Percentiles rank a stretch among this genome's conserved stretches.
Evolutionary conservation across 2,888 invertebrate species (phyloP).

Genomic region (Melanchra persicariae): DNA sequence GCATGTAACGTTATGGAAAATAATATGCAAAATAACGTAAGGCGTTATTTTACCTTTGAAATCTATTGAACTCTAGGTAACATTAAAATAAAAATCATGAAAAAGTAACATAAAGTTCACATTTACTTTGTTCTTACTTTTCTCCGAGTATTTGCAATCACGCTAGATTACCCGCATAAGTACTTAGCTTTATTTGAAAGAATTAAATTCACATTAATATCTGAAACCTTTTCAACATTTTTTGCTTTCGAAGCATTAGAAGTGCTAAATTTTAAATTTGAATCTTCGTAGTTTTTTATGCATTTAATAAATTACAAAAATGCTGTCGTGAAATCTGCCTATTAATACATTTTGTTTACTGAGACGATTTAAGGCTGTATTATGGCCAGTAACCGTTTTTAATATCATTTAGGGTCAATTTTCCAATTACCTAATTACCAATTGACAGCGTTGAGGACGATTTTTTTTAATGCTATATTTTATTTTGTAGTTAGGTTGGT

Average conservation of each 20-base stretch:
- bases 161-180: conserved; percentile 25
- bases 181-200: conserved; percentile 13
- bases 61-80: neutral
- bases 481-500: too few relatives aligned
- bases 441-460: too few relatives aligned
- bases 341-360: neutral
- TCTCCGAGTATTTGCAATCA: neutral
- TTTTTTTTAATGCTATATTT: too few relatives aligned
- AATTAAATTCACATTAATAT: conserved; percentile 25
- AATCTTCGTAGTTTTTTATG: neutral
- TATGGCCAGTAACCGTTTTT: neutral
- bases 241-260: conserved; percentile 19
- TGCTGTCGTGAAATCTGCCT: conserved; percentile 1
- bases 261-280: neutral
- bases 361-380: too few relatives aligned
- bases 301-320: neutral
- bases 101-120: neutral
- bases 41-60: neutral
- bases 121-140: neutral
- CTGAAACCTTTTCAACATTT: conserved; percentile 14
- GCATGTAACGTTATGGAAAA: neutral
- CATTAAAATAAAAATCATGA: neutral
- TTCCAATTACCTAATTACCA: too few relatives aligned
- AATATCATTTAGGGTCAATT: too few relatives aligned
- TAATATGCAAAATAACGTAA: neutral